These are phyloP conservation scores for Pristionchus mayeri DNA, from an alignment of 2,888 invertebrate species.

Conservation along the genomic window DNA sequence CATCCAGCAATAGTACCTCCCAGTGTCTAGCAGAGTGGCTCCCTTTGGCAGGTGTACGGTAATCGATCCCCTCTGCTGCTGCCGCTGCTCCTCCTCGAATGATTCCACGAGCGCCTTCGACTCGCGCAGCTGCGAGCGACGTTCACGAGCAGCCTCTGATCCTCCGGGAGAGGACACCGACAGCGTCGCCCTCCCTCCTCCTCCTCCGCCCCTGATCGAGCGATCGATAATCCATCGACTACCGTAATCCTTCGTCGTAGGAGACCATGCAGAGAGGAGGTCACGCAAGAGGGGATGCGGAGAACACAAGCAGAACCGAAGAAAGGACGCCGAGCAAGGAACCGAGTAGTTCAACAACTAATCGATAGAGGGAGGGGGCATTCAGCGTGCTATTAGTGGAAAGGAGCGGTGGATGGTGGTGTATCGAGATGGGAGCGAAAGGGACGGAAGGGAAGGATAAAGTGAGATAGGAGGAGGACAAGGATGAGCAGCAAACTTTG, in stretches of 20 bases:
- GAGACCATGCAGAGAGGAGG: background rate
- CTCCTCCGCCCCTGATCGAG: background rate
- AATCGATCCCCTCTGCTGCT: background rate
- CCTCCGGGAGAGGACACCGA: slow-evolving; percentile 9
- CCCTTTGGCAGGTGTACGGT: background rate
- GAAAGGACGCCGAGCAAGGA: background rate
- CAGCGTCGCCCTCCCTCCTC: too few species aligned
- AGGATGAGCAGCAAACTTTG: background rate
- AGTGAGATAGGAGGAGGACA: background rate
- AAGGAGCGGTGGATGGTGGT: slow-evolving; percentile 30
- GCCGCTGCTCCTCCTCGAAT: slow-evolving; percentile 34
- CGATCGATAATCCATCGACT: background rate
- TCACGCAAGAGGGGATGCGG: too few species aligned
- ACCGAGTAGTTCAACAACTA: background rate
- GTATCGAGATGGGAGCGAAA: background rate
- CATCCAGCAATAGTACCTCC: slow-evolving; percentile 3
- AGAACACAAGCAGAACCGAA: background rate
- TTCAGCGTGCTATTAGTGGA: slow-evolving; percentile 27
- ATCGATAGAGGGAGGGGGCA: too few species aligned
- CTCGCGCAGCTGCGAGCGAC: slow-evolving; percentile 51
- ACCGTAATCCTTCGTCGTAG: background rate
- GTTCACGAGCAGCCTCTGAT: slow-evolving; percentile 41
- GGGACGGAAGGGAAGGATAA: background rate
- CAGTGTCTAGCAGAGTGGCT: background rate
- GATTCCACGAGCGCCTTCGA: slow-evolving; percentile 53